A percentile compares a stretch with the other conserved stretches of the same genome.
Conservation (phyloP, 2,797 vertebrate genomes). For the Siniperca obscura region DNA sequence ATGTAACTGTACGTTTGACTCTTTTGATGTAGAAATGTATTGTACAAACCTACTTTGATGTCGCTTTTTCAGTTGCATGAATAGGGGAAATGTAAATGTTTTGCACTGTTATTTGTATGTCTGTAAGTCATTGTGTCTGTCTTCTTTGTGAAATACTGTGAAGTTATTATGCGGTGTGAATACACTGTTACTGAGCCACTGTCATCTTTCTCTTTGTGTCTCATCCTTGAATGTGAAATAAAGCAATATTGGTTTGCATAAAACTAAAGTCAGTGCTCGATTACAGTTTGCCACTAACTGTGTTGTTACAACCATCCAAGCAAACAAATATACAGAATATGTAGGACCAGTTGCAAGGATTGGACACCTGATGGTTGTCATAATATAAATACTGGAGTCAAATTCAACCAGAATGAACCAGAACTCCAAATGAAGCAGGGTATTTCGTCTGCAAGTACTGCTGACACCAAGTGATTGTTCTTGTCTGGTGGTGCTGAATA, state of each 20-base stretch:
- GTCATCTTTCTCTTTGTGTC: slow-evolving; percentile 29
- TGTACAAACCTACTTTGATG: slow-evolving; percentile 24
- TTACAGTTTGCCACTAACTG: not conserved
- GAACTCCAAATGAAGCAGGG: slow-evolving; percentile 14
- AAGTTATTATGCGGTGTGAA: slow-evolving; percentile 55
- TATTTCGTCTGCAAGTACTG: slow-evolving; percentile 44
- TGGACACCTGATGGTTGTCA: not conserved
- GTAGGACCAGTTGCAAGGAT: not conserved
- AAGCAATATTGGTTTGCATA: slow-evolving; percentile 67
- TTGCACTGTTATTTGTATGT: slow-evolving; percentile 45
- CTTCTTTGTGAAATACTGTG: slow-evolving; percentile 60
- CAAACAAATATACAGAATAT: not conserved
- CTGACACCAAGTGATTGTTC: slow-evolving; percentile 67
- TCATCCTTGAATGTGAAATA: slow-evolving; percentile 67
- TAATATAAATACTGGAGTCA: not conserved
- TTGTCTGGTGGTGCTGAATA: slow-evolving; percentile 76
- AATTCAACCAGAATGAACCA: not conserved
- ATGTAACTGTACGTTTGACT: slow-evolving; percentile 19
- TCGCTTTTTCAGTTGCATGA: slow-evolving; percentile 54
- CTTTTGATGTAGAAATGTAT: slow-evolving; percentile 55
- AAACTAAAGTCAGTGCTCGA: not conserved
- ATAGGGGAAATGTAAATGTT: slow-evolving; percentile 40
- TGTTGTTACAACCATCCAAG: not conserved
- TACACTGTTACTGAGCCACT: slow-evolving; percentile 47
- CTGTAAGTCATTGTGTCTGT: slow-evolving; percentile 45